A percentile compares a stretch with the other conserved stretches of the same genome.
Evolutionary conservation across 2,113 vertebrate species (phyloP).

Genomic region (Myanophis thanlyinensis): DNA sequence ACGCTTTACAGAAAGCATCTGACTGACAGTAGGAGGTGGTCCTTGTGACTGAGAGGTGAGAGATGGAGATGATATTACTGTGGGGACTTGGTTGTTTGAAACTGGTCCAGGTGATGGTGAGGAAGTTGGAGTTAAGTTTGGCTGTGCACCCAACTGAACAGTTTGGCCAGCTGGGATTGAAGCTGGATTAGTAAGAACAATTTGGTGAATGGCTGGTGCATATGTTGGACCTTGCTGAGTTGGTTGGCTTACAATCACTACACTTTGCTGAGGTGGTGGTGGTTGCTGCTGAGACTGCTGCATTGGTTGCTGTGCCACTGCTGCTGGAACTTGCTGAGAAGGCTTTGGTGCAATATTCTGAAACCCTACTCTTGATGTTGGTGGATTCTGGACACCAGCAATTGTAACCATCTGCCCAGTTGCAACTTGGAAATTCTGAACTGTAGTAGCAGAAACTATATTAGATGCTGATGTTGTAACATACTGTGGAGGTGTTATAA

Average conservation of each 20-base stretch:
- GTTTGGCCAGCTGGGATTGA: conserved; percentile 82
- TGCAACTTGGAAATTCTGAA: conserved; percentile 87
- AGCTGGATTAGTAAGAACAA: conserved; percentile 91
- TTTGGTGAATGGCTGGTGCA: conserved; percentile 96
- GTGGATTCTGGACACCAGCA: conserved; percentile 81
- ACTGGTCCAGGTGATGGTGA: conserved; percentile 77
- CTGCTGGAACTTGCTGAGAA: conserved; percentile 77
- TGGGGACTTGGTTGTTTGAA: conserved; percentile 73
- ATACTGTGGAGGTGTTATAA: conserved; percentile 82
- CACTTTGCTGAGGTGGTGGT: conserved; percentile 83
- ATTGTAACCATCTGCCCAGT: conserved; percentile 84
- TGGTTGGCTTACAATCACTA: conserved; percentile 90
- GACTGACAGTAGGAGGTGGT: conserved; percentile 85
- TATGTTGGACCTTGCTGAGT: conserved; percentile 88
- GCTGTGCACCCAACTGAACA: conserved; percentile 88
- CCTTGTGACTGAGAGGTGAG: conserved; percentile 82
- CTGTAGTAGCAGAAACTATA: conserved; percentile 80
- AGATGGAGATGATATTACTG: conserved; percentile 75
- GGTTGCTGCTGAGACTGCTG: conserved; percentile 72
- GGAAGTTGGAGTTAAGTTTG: conserved; percentile 80
- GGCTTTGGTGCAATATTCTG: conserved; percentile 98
- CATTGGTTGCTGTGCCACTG: conserved; percentile 73
- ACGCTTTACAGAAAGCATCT: conserved; percentile 91
- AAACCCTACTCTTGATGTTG: conserved; percentile 88
- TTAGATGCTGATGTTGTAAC: conserved; percentile 76